These are phyloP conservation scores for Sisyra terminalis DNA, from an alignment of 2,888 invertebrate species.

Conservation along the genomic window DNA sequence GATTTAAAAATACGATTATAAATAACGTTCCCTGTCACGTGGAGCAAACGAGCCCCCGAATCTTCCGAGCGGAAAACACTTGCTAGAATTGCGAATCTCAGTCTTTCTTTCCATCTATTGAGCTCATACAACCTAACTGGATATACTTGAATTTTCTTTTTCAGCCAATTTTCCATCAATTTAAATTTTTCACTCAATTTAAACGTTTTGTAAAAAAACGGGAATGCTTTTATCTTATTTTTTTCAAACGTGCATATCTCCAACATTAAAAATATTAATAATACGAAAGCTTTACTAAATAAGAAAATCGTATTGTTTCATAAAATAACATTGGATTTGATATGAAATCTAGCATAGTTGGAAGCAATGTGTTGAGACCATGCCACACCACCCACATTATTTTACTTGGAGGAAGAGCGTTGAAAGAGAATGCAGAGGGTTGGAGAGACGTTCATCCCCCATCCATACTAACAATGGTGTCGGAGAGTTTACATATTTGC, in stretches of 20 bases:
- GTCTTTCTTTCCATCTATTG: too few species aligned
- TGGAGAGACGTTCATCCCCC: neutral
- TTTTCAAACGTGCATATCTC: too few species aligned
- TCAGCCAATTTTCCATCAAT: too few species aligned
- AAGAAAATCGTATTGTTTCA: too few species aligned
- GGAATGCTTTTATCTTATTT: too few species aligned
- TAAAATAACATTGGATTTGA: too few species aligned
- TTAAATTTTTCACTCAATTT: too few species aligned
- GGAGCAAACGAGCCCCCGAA: slow-evolving; percentile 2
- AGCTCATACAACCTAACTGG: too few species aligned
- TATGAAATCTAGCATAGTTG: neutral
- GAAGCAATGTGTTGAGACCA: neutral
- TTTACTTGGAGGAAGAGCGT: neutral
- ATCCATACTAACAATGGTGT: neutral
- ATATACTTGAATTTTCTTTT: too few species aligned
- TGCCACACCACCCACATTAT: neutral
- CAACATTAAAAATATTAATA: too few species aligned
- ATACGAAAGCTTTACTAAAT: too few species aligned
- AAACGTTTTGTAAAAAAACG: too few species aligned
- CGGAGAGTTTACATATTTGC: slow-evolving; percentile 4
- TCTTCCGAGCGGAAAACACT: neutral
- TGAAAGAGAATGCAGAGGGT: neutral
- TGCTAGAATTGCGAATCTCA: neutral
- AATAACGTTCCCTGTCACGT: slow-evolving; percentile 7
- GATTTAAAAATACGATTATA: slow-evolving; percentile 4